Percentiles rank a stretch among this genome's conserved stretches.
Evolutionary conservation across 2,113 vertebrate species (phyloP).

Genomic region (Triplophysa tibetana): DNA sequence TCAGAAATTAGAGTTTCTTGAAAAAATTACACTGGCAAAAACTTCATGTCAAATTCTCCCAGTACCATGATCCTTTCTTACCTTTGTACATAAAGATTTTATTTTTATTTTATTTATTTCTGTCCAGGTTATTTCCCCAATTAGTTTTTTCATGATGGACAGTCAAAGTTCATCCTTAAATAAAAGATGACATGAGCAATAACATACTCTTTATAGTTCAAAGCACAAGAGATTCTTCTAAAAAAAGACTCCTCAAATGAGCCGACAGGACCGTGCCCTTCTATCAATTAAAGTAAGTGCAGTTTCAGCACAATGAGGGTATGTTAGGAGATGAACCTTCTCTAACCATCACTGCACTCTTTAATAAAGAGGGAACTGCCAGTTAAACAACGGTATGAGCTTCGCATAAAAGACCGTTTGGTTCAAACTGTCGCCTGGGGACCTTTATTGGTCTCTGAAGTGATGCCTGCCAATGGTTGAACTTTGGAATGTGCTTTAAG

Average conservation of each 20-base stretch:
- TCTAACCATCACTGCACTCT: conserved; percentile 22
- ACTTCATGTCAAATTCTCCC: no score
- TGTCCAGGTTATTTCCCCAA: no score
- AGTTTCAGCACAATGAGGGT: conserved; percentile 38
- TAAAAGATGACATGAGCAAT: background rate
- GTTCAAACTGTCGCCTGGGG: conserved; percentile 45
- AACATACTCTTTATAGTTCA: background rate
- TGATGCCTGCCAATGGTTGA: conserved; percentile 32
- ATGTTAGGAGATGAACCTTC: conserved; percentile 37
- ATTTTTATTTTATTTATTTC: no score
- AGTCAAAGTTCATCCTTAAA: background rate
- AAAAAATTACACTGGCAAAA: no score
- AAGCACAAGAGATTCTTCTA: conserved; percentile 14
- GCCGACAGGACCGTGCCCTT: conserved; percentile 14
- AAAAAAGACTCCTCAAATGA: conserved; percentile 16
- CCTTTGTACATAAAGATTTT: background rate
- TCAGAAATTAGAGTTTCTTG: no score
- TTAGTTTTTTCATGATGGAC: background rate
- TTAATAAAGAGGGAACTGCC: conserved; percentile 42
- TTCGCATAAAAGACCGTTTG: conserved; percentile 31
- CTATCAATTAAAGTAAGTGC: conserved; percentile 33
- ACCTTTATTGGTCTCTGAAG: conserved; percentile 40
- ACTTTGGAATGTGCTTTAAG: conserved; percentile 22
- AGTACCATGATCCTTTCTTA: no score
- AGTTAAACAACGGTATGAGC: conserved; percentile 40